Evolutionary conservation across 2,113 vertebrate species (phyloP).

Genomic region (Grallaria varia): DNA sequence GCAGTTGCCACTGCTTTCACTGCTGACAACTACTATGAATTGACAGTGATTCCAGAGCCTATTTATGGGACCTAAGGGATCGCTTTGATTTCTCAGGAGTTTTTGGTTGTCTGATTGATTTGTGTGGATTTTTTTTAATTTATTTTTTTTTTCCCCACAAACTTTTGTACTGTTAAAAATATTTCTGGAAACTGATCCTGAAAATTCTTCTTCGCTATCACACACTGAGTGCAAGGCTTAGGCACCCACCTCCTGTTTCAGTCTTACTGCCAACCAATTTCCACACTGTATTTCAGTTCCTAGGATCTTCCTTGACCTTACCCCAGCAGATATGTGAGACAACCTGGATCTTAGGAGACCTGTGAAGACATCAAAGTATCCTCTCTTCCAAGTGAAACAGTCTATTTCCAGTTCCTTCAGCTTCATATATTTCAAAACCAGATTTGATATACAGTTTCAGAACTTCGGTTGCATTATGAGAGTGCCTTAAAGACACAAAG

Average conservation of each 20-base stretch:
- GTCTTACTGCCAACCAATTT: not conserved
- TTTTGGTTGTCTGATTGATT: not conserved
- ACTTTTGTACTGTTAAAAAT: not conserved
- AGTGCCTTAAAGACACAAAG: not conserved
- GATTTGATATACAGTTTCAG: not conserved
- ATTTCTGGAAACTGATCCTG: not conserved
- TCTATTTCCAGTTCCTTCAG: not conserved
- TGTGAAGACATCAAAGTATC: not conserved
- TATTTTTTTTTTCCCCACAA: not conserved
- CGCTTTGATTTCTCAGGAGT: fast-evolving
- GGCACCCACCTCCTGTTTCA: not conserved
- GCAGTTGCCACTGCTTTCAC: not conserved
- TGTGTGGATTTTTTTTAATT: not conserved
- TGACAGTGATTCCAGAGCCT: not conserved
- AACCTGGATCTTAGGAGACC: not conserved
- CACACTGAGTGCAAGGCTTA: not conserved
- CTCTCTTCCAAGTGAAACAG: not conserved
- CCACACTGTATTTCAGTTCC: not conserved
- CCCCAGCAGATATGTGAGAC: not conserved
- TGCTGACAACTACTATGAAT: not conserved
- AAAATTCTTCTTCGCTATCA: not conserved
- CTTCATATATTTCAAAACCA: not conserved
- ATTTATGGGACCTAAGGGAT: not conserved
- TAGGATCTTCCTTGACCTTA: not conserved
- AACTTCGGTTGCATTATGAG: not conserved